Percentiles rank a stretch among this genome's conserved stretches.
Evolutionary conservation across 2,888 invertebrate genomes (phyloP).

Genomic region (Formica aserva): DNA sequence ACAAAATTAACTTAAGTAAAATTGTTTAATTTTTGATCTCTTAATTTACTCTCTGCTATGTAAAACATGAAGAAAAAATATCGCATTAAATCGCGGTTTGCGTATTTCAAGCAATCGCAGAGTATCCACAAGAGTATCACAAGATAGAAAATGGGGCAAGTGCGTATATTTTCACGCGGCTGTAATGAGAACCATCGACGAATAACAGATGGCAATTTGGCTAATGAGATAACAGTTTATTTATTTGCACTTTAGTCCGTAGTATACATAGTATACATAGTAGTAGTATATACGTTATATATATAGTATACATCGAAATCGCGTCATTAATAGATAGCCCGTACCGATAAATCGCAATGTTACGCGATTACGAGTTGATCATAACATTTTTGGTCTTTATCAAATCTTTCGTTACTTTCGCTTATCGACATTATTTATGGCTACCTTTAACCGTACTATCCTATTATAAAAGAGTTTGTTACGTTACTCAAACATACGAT

Average conservation of each 20-base stretch:
- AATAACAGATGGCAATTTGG: conserved; percentile 6
- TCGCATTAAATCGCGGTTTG: not conserved
- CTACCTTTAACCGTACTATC: conserved; percentile 1
- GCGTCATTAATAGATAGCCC: not conserved
- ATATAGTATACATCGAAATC: not conserved
- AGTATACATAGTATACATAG: not conserved
- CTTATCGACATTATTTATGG: conserved; percentile 28
- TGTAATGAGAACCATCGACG: not conserved
- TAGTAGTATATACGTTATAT: not conserved
- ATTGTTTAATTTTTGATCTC: not conserved
- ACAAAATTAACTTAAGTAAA: not conserved
- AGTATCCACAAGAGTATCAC: not conserved
- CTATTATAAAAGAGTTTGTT: not conserved
- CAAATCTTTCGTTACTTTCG: not conserved
- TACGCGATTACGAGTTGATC: not conserved
- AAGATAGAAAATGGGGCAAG: not conserved
- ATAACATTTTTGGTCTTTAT: not conserved
- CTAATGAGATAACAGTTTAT: conserved; percentile 46
- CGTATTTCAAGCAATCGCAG: not conserved
- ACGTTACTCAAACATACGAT: not conserved
- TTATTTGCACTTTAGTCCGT: not conserved
- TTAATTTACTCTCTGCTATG: not conserved
- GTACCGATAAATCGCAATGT: conserved; percentile 26
- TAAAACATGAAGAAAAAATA: not conserved
- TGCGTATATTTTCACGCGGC: not conserved